Conservation (phyloP, 2,888 invertebrate species). For the Caenorhabditis macrosperma region DNA sequence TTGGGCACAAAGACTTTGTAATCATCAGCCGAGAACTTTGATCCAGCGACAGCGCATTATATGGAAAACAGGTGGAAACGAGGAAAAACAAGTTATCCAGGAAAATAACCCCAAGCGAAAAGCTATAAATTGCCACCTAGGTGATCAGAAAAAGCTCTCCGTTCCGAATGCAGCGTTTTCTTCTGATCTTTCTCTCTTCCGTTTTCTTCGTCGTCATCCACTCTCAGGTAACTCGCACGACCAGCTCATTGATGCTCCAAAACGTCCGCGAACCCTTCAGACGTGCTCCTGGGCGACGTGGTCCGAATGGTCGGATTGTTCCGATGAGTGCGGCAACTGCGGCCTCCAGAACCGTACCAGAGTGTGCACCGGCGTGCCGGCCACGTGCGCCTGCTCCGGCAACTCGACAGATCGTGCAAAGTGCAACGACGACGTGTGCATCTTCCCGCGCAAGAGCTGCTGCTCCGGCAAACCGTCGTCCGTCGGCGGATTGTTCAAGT, state of each 20-base stretch:
- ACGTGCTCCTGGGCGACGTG: constrained; percentile 38
- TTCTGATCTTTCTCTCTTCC: neutral
- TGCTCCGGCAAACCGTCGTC: constrained; percentile 37
- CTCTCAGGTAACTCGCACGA: constrained; percentile 35
- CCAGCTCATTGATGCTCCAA: neutral
- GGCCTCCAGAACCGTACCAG: constrained; percentile 30
- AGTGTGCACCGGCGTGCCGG: neutral
- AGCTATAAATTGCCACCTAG: neutral
- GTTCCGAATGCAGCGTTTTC: neutral
- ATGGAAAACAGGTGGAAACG: neutral
- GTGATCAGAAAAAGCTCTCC: neutral
- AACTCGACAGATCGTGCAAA: constrained; percentile 5
- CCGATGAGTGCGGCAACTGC: constrained; percentile 34
- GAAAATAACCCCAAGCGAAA: no score
- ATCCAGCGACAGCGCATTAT: neutral
- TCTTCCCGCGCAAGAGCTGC: constrained; percentile 27
- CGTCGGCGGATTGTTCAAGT: constrained; percentile 27
- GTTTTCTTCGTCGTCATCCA: neutral
- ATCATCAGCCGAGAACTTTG: constrained; percentile 4
- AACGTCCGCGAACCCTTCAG: no score
- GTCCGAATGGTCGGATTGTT: constrained; percentile 28
- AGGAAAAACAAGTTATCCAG: neutral
- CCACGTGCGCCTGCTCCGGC: constrained; percentile 32
- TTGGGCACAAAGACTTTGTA: no score
- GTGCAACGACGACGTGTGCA: constrained; percentile 36